Evolutionary conservation across 2,113 vertebrate genomes (phyloP), one percentile per base, ranked within the genome.

Genomic region (Passer domesticus): DNA sequence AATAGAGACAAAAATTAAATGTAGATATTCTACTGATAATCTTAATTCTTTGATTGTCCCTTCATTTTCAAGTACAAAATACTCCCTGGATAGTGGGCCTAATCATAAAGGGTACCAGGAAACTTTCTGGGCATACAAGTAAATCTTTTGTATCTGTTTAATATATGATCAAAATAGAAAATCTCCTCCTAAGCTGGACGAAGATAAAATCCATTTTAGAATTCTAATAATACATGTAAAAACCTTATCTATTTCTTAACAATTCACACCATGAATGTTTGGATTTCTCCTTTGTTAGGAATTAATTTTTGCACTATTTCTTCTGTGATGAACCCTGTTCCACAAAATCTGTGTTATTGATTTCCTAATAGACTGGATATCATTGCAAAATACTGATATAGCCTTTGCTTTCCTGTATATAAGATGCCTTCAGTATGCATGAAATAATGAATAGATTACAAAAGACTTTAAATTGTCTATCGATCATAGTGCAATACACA

Each of bases 361-460:
- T 91, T 97, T 97, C 79, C 64, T 95, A 94, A 92, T 64, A 95
- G 84, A 31, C 16, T 96, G 68, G 82, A 90, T 95, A 88, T 86
- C 69, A 85, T 94, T 93, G 89, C 80, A 87, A 96, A 95, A 87
- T 97, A 91, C 47, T 47, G 55, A 88, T 70, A 81, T 15, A 95
- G 87, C 23, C 70, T 80, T 92, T 82, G 66, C 81, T 91, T 96
- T 95, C 73, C 25, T 82, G 11, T 56, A 41, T 60, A 58, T 90
- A 90, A 96, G 95, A 84, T 67, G 46, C 35, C 83, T 92, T 95
- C 62, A 86, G 60, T 83, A 88, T 94, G 85, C 72, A 89, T 59
- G 33, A 92, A 97, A 82, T 96, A 92, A 94, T 93, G 68, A 97
- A 95, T 96, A 97, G 95, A 96, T 97, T 96, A 96, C 59, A 95